Percentiles rank a stretch among this genome's conserved stretches.
Evolutionary conservation across 1,140 invertebrate genomes (phyloP).

Genomic region (Polyergus mexicanus): DNA sequence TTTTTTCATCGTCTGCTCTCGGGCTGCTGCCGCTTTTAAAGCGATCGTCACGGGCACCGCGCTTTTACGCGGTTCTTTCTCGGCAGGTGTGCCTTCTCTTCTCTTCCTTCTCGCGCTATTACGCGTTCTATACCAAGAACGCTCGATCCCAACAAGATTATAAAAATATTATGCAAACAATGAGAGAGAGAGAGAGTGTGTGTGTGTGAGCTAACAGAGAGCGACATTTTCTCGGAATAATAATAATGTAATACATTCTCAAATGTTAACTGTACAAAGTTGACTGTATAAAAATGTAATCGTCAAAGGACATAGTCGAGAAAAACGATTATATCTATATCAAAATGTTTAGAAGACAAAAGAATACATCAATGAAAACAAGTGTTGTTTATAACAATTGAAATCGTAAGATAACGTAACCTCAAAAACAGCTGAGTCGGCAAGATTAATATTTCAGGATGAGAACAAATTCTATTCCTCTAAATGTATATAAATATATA

Average conservation of each 20-base stretch:
- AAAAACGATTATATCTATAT: background rate
- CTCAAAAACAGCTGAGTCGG: background rate
- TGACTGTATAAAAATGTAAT: conserved; percentile 6
- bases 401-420: background rate
- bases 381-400: background rate
- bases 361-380: background rate
- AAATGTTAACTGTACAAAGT: background rate
- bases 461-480: background rate
- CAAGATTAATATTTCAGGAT: background rate
- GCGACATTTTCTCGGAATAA: background rate
- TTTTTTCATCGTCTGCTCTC: conserved; percentile 82
- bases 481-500: background rate
- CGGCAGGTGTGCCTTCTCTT: conserved; percentile 70
- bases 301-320: background rate
- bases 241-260: background rate
- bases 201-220: no score
- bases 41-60: conserved; percentile 77
- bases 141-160: conserved; percentile 9
- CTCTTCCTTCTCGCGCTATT: conserved; percentile 16
- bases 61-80: conserved; percentile 75
- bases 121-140: background rate
- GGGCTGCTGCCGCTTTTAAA: conserved; percentile 76
- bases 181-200: background rate
- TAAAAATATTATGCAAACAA: conserved; percentile 33
- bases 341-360: background rate